A percentile compares a stretch with the other conserved stretches of the same genome.
Evolutionary conservation across 1,140 invertebrate species (phyloP).

Genomic region (Steinernema khuongi): DNA sequence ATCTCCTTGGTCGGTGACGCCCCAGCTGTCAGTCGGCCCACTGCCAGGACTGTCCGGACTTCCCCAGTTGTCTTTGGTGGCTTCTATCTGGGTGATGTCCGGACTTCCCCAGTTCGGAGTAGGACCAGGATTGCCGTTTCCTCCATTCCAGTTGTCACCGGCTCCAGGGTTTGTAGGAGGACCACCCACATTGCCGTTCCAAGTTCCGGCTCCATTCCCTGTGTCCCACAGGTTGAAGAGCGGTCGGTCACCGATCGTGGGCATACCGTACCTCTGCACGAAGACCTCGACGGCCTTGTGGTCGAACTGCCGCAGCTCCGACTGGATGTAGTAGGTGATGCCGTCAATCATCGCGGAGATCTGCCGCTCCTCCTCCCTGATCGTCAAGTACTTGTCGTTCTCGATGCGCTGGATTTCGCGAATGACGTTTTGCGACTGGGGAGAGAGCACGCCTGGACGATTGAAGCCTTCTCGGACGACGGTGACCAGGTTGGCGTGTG

Average conservation of each 20-base stretch:
- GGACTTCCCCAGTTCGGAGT: no score
- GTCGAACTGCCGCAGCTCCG: background rate
- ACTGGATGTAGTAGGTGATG: conserved; percentile 7
- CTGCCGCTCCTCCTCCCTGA: background rate
- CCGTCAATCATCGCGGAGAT: background rate
- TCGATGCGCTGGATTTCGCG: conserved; percentile 1
- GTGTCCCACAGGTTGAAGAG: background rate
- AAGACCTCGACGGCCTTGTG: background rate
- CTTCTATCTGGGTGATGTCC: no score
- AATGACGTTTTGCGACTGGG: background rate
- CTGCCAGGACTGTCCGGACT: no score
- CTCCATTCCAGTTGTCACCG: no score
- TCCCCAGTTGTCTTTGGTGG: no score
- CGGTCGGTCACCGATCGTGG: background rate
- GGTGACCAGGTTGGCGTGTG: background rate
- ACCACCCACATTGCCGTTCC: background rate
- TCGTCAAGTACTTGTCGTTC: background rate
- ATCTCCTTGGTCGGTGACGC: no score
- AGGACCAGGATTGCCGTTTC: no score
- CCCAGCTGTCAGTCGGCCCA: no score
- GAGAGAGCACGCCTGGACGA: background rate
- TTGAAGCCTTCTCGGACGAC: background rate
- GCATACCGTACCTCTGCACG: background rate
- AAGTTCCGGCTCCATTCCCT: background rate
- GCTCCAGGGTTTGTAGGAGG: background rate